phyloP scores from a whole-genome alignment of 2,797 vertebrate species.

The Sebastolobus alascanus region DNA sequence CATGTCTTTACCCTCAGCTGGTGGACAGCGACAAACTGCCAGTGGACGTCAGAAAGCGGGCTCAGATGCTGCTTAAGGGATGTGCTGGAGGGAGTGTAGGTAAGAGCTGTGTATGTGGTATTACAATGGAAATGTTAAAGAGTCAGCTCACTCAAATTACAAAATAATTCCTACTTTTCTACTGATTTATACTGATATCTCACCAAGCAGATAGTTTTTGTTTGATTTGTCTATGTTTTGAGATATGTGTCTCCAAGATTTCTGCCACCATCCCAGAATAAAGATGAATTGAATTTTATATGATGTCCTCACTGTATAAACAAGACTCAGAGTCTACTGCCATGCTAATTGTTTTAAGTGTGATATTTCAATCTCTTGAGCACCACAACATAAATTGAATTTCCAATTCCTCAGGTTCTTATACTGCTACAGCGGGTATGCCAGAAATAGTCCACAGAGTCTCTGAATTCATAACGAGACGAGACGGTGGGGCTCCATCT shows the following conservation, averaged over 20 bases:
- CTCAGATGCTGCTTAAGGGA: slow-evolving; percentile 60
- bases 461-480: slow-evolving; percentile 76
- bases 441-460: slow-evolving; percentile 52
- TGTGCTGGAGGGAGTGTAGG: slow-evolving; percentile 78
- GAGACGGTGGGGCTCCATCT: slow-evolving; percentile 79
- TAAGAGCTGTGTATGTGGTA: slow-evolving; percentile 43
- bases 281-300: not conserved
- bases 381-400: not conserved
- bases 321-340: not conserved
- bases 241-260: not conserved
- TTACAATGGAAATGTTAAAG: too few relatives aligned
- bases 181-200: not conserved
- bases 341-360: not conserved
- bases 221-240: not conserved
- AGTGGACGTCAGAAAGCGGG: slow-evolving; percentile 74
- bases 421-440: slow-evolving; percentile 61
- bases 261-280: not conserved
- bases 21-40: slow-evolving; percentile 70
- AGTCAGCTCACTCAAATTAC: not conserved
- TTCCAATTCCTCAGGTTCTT: slow-evolving; percentile 75
- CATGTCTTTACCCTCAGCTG: slow-evolving; percentile 81
- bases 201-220: not conserved
- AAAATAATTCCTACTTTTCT: not conserved
- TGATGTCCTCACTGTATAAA: not conserved
- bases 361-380: not conserved